Base-by-base conservation (phyloP, 2,888 invertebrate genomes). In the Tridacna gigas region DNA sequence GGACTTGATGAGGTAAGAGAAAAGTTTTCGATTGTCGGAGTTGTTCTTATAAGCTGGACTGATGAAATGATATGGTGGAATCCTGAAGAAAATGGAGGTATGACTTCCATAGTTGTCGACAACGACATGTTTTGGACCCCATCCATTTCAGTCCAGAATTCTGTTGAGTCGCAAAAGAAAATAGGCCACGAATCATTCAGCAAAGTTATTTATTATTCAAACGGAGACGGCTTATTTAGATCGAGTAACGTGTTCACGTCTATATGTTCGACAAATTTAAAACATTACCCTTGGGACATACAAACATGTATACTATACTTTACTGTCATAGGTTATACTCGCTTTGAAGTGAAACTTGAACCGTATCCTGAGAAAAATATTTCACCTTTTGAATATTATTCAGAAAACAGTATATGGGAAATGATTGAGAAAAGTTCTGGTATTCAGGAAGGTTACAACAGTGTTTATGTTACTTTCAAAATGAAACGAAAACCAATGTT, bases 381-480 rank as follows among this genome's bases (percentile, higher is more conserved):
- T 9, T 2, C 28, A 7, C 37, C 37, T 37, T 37, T 37, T 12
- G 18, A 22, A 15, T 81, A 77, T 45, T 84, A 69, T 66, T 71
- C 74, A 47, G 80, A 66, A 18, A 79, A 84, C 51, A 84, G 84
- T 18, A 77, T 79, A 26, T 86, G 86, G 86, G 82, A 78, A 3
- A 15, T 86, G 4, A n/a, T 61, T 12, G 12, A n/a, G 0, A 81
- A 77, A 0, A 22, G 61, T 9, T 67, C 82, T 0, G 63, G 13
- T 11, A 28, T 22, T 51, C 25, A 47, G n/a, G 25, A 67, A 3
- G 71, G 61, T 25, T 28, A 74, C 15, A 61, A 75, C 37, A 28
- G 4, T n/a, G 45, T 61, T 18, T 37, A 22, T 3, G 11, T 74
- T 45, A 69, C 28, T n/a, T 61, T 77, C 13, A 65, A 73, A 18